phyloP scores from a whole-genome alignment of 2,888 invertebrate species.

The Neelides folsomi region DNA sequence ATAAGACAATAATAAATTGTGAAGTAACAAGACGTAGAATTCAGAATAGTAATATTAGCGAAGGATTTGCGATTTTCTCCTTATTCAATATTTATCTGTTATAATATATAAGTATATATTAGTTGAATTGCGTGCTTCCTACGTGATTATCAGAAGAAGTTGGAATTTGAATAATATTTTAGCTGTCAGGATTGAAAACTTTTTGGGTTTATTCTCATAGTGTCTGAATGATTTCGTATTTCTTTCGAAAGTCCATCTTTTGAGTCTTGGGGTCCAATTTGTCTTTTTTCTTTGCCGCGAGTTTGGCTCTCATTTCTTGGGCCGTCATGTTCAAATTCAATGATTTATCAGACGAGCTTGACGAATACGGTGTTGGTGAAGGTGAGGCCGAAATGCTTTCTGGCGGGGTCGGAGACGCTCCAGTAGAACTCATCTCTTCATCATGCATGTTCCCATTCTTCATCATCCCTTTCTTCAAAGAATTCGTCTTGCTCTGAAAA shows the following conservation, averaged over 20 bases:
- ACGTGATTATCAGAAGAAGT: too few relatives aligned
- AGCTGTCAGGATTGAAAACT: not conserved
- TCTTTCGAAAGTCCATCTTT: conserved; percentile 76
- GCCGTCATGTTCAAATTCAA: conserved; percentile 78
- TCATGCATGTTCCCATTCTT: conserved; percentile 15
- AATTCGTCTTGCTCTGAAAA: conserved; percentile 30
- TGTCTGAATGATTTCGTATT: conserved; percentile 87
- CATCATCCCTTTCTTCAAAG: conserved; percentile 23
- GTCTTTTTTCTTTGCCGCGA: conserved; percentile 72
- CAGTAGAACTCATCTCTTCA: conserved; percentile 24
- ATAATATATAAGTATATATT: too few relatives aligned
- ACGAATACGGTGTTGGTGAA: conserved; percentile 19
- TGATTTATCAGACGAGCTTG: conserved; percentile 21
- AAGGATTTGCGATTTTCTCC: too few relatives aligned
- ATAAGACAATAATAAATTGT: too few relatives aligned
- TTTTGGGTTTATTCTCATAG: conserved; percentile 46
- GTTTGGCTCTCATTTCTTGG: conserved; percentile 75
- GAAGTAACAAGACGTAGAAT: too few relatives aligned
- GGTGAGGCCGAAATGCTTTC: conserved; percentile 20
- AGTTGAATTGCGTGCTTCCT: too few relatives aligned
- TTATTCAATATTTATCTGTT: too few relatives aligned
- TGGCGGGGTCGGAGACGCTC: conserved; percentile 32
- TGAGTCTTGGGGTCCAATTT: conserved; percentile 67
- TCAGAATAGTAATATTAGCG: too few relatives aligned
- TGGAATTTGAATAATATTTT: too few relatives aligned